A percentile compares a stretch with the other conserved stretches of the same genome.
phyloP scores from a whole-genome alignment of 1,140 invertebrate species.

The Phthorimaea operculella region DNA sequence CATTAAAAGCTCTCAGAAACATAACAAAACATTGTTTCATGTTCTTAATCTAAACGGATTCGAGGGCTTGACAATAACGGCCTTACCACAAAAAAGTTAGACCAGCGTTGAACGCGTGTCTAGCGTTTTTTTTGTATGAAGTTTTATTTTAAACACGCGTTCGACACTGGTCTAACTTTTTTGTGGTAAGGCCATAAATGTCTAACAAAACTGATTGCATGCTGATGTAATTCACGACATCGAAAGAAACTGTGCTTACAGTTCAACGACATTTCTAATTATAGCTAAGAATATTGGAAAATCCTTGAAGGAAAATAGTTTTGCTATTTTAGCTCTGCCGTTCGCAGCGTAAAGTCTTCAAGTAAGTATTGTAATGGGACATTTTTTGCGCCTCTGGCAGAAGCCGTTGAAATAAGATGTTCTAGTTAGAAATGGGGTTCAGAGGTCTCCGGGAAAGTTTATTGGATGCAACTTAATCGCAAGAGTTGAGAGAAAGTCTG shows the following conservation, averaged over 20 bases:
- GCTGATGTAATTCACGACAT: too few relatives aligned
- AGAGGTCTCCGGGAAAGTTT: conserved; percentile 9
- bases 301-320: neutral
- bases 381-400: conserved; percentile 3
- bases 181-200: too few relatives aligned
- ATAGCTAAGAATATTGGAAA: neutral
- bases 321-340: neutral
- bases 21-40: too few relatives aligned
- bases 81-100: too few relatives aligned
- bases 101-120: too few relatives aligned
- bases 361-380: neutral
- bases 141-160: too few relatives aligned
- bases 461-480: conserved; percentile 26
- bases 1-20: too few relatives aligned
- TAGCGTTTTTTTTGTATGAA: too few relatives aligned
- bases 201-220: too few relatives aligned
- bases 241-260: neutral
- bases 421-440: conserved; percentile 1
- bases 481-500: conserved; percentile 18
- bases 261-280: neutral
- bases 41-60: too few relatives aligned
- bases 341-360: neutral
- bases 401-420: conserved; percentile 24
- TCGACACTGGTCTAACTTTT: too few relatives aligned
- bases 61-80: too few relatives aligned